Evolutionary conservation across 2,888 invertebrate genomes (phyloP), one percentile per base, ranked within the genome.

Genomic region (Pristionchus japonicus): DNA sequence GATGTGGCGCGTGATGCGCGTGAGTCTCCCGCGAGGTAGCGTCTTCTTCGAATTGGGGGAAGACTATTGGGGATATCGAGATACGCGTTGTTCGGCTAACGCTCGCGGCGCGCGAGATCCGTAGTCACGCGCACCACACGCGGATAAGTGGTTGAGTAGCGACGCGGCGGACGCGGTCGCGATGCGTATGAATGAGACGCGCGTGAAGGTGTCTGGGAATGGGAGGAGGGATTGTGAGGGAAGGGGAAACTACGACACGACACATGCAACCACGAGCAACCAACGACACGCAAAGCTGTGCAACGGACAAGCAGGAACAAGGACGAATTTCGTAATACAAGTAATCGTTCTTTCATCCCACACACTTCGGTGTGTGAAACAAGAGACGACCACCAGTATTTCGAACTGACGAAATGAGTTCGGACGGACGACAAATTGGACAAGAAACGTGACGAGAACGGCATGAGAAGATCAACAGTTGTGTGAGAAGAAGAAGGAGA

Each of bases 21-120:
- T 34, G 83, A 83, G 34, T 31, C 31, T 67, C 31, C 31, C 67
- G 74, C 74, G 84, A 61, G 57, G 13, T 84, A 20, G 61, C 84
- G 84, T 61, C 84, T 37, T 84, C 84, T 84, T 84, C 84, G 57
- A 37, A 61, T 74, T 13, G n/a, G n/a, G 37, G 84, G 84, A 84
- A 84, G 84, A 84, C 84, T 84, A n/a, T 27, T 80, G n/a, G 23
- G 31, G 43, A 37, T 67, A 74, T 40, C 34, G 37, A 40, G 1
- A 23, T 40, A 67, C 67, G 27, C 67, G n/a, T 27, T 67, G 31
- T 7, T 49, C 27, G 80, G 49, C 49, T 31, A 6, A 47, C 31
- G 13, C 82, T 82, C 82, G 82, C 47, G 82, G 43, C n/a, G 43
- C 47, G 77, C 47, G 47, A 52, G 40, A 77, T 40, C 23, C 52